Conservation (phyloP, 23 tunicate genomes). For the Halocynthia aurantium region DNA sequence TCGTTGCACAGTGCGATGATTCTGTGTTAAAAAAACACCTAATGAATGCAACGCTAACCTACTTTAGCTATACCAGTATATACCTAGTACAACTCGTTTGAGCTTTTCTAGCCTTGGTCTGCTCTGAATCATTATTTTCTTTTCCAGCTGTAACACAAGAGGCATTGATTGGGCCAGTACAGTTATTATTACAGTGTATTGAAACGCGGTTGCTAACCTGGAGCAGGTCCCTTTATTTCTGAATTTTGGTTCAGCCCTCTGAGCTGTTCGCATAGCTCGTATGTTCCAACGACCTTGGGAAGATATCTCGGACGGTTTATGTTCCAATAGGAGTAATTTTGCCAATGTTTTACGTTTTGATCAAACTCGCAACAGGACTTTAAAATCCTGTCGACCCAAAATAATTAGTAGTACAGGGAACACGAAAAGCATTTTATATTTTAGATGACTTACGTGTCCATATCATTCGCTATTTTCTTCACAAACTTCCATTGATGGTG, state of each 20-base stretch:
- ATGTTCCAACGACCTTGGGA: constrained; percentile 16
- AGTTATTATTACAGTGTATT: no score
- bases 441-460: constrained; percentile 32
- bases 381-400: constrained; percentile 24
- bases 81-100: neutral
- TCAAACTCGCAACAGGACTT: constrained; percentile 30
- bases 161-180: no score
- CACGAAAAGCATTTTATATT: neutral
- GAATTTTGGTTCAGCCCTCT: constrained; percentile 36
- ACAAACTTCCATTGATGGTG: constrained; percentile 46
- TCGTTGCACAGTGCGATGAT: constrained; percentile 35
- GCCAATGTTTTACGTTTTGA: constrained; percentile 47
- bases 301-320: constrained; percentile 41
- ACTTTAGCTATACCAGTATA: neutral
- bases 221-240: no score
- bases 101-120: no score
- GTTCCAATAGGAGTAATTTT: constrained; percentile 51
- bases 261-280: neutral
- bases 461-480: constrained; percentile 11
- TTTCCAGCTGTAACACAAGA: no score
- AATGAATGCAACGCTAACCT: neutral
- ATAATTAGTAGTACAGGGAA: neutral
- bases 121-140: no score
- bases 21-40: constrained; percentile 10
- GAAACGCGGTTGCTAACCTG: no score